phyloP scores from a whole-genome alignment of 2,113 vertebrate species.

The Scophthalmus maximus region DNA sequence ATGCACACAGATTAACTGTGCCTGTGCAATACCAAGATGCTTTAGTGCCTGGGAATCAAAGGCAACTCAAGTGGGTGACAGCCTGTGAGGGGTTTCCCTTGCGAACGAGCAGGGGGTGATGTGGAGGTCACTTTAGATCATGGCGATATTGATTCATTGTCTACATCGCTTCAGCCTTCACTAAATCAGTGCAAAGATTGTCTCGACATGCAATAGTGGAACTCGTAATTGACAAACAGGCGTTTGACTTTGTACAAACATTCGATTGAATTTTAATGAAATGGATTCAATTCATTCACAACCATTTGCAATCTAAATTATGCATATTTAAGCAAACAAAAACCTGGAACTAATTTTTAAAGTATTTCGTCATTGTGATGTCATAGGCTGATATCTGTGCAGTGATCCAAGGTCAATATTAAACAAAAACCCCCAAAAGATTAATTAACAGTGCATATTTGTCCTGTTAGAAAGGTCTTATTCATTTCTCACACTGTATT shows the following conservation, averaged over 20 bases:
- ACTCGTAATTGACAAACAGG: slow-evolving; percentile 29
- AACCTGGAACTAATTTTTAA: slow-evolving; percentile 1
- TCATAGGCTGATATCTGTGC: slow-evolving; percentile 40
- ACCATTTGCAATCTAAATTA: slow-evolving; percentile 6
- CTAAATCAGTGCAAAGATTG: not conserved
- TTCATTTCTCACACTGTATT: slow-evolving; percentile 60
- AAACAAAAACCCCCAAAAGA: slow-evolving; percentile 26
- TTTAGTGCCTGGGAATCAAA: slow-evolving; percentile 5
- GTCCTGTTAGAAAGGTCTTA: slow-evolving; percentile 56
- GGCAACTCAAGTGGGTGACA: not conserved
- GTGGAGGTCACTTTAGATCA: slow-evolving; percentile 31
- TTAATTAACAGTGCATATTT: slow-evolving; percentile 50
- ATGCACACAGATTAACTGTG: not conserved
- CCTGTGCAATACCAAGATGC: slow-evolving; percentile 10
- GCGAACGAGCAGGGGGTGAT: slow-evolving; percentile 17
- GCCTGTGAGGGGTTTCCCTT: slow-evolving; percentile 20
- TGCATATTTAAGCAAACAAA: slow-evolving; percentile 27
- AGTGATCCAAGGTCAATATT: slow-evolving; percentile 35
- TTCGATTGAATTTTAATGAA: slow-evolving; percentile 30
- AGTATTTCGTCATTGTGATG: slow-evolving; percentile 1
- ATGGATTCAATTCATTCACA: slow-evolving; percentile 19
- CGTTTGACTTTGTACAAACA: slow-evolving; percentile 25
- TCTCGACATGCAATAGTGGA: not conserved
- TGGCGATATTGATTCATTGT: slow-evolving; percentile 6
- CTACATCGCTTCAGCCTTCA: not conserved